Conservation (phyloP, 1,140 invertebrate genomes). For the Thrips palmi region DNA sequence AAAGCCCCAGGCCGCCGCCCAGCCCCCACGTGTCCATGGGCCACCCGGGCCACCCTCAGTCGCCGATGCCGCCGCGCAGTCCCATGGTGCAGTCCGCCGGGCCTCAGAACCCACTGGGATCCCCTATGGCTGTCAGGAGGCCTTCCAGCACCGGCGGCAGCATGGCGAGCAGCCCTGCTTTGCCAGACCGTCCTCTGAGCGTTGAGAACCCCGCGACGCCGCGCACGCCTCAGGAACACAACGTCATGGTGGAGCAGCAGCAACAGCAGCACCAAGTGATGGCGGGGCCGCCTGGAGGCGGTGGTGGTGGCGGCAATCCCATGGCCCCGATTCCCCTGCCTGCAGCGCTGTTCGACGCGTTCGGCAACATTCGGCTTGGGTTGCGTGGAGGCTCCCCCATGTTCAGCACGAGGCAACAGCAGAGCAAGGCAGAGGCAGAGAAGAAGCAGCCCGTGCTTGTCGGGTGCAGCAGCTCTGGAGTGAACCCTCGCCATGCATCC, state of each 20-base stretch:
- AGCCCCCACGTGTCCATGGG: constrained; percentile 7
- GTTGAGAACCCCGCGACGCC: constrained; percentile 36
- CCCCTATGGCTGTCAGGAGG: constrained; percentile 31
- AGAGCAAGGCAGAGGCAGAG: constrained; percentile 21
- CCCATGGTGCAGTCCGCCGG: constrained; percentile 39
- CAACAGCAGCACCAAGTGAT: constrained; percentile 19
- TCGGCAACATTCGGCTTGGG: constrained; percentile 41
- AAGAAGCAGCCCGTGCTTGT: constrained; percentile 1
- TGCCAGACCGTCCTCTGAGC: constrained; percentile 33
- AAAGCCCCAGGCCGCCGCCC: constrained; percentile 4
- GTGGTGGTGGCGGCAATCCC: constrained; percentile 30
- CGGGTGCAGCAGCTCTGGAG: constrained; percentile 2
- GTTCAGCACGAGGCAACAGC: constrained; percentile 28
- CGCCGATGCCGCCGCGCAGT: constrained; percentile 38
- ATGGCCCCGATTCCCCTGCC: constrained; percentile 30
- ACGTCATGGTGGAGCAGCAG: constrained; percentile 21
- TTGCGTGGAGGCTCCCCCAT: constrained; percentile 53
- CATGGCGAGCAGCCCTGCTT: constrained; percentile 29
- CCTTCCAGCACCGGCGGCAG: constrained; percentile 25
- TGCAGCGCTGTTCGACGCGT: constrained; percentile 16
- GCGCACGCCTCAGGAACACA: constrained; percentile 22
- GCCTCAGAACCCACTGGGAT: constrained; percentile 32
- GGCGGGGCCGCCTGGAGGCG: constrained; percentile 12
- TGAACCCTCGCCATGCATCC: constrained; percentile 20
- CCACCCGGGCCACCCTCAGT: constrained; percentile 17